phyloP scores from a whole-genome alignment of 2,888 invertebrate genomes.

The Eristalis intricaria region DNA sequence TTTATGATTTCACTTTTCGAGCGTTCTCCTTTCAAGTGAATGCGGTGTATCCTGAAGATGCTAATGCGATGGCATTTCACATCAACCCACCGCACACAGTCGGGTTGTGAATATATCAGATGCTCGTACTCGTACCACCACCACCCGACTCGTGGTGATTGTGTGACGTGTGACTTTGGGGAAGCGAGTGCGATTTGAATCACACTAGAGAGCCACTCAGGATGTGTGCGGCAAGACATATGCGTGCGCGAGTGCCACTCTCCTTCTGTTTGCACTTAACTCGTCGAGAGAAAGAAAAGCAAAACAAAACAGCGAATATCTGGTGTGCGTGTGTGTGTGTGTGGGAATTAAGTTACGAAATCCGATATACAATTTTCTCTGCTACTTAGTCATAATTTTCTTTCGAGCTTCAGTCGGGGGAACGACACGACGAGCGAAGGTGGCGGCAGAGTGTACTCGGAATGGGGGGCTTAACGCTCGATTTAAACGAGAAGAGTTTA shows the following conservation, averaged over 20 bases:
- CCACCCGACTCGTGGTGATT: constrained; percentile 8
- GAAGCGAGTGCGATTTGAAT: constrained; percentile 45
- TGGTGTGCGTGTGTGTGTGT: background rate
- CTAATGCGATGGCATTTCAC: constrained; percentile 60
- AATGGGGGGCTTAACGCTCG: constrained; percentile 13
- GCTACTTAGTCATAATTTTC: constrained; percentile 43
- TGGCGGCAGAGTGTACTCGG: background rate
- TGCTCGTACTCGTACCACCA: too few relatives aligned
- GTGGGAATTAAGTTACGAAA: constrained; percentile 47
- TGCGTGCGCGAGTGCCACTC: background rate
- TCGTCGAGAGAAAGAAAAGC: constrained; percentile 21
- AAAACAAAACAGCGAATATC: constrained; percentile 27
- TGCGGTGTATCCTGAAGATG: constrained; percentile 58
- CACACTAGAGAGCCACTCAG: constrained; percentile 59
- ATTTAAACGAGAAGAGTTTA: constrained; percentile 20
- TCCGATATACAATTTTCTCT: constrained; percentile 48
- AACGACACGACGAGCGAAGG: background rate
- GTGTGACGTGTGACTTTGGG: constrained; percentile 37
- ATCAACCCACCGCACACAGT: background rate
- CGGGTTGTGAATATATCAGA: background rate
- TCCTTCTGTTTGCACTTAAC: constrained; percentile 46
- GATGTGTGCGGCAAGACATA: constrained; percentile 13
- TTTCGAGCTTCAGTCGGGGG: constrained; percentile 13
- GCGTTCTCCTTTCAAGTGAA: constrained; percentile 45
- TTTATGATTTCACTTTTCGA: constrained; percentile 67